Base-by-base conservation (phyloP, 2,113 vertebrate species). In the Porphyrio hochstetteri region DNA sequence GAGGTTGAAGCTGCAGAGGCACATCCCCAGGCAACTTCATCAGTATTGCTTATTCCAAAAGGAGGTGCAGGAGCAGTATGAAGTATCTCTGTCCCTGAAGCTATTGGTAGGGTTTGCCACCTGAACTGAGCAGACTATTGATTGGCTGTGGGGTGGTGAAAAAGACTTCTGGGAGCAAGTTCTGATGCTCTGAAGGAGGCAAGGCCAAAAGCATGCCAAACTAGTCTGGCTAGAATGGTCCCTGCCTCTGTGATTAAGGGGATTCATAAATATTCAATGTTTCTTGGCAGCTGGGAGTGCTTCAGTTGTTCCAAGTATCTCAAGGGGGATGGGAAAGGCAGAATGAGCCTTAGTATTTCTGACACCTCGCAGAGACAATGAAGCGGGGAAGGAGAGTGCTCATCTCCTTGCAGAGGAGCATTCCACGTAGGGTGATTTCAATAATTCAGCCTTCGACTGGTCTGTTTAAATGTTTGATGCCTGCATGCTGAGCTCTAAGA, bases 271-370 rank as follows among this genome's bases (percentile, higher is more conserved):
- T 97, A 97, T 96, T 96, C 95, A 88, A 21, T 38, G 79, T 82
- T 95, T 91, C 91, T 95, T 95, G 90, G 96, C 96, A 97, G 95
- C 94, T 94, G 96, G 96, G 95, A 97, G 95, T 93, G 90, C 92
- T 93, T 90, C 84, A 65, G 75, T 96, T 88, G 82, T 95, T 95
- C 91, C 86, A 59, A 86, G 85, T 8, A 57, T 95, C 94, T 97
- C 94, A 38, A 70, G 94, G 93, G 95, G 94, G 91, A 71, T 88
- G 90, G 80, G 92, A 77, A 83, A 93, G 93, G 86, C 93, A 87
- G 94, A 80, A 86, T 95, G 96, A 95, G 93, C 72, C 82, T 95
- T 57, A 97, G 93, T 21, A 55, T 50, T 94, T 94, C 85, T 96
- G 96, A 96, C 95, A 96, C 92, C 95, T 96, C 9, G 1, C 94